Percentiles rank a stretch among this genome's conserved stretches.
Evolutionary conservation across 2,888 invertebrate genomes (phyloP).

Genomic region (Tipula unca): DNA sequence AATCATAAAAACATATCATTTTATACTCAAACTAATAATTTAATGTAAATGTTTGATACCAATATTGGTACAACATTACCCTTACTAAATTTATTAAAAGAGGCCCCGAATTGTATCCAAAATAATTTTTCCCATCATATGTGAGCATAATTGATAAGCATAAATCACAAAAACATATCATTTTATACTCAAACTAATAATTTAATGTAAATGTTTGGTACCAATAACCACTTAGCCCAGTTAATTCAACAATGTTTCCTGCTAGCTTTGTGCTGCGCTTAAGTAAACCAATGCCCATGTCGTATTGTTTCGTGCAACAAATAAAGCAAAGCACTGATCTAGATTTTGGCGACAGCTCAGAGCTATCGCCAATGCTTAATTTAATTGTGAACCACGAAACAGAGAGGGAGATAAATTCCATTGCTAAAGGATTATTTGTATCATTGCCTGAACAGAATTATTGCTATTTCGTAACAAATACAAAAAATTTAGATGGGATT

Average conservation of each 20-base stretch:
- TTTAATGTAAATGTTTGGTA: too few relatives aligned
- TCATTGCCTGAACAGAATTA: constrained; percentile 88
- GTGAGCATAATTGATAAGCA: too few relatives aligned
- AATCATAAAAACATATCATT: too few relatives aligned
- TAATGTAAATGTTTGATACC: too few relatives aligned
- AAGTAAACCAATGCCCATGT: constrained; percentile 79
- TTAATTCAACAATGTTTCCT: constrained; percentile 83
- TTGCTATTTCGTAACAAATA: constrained; percentile 87
- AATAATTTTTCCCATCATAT: too few relatives aligned
- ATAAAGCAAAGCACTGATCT: constrained; percentile 55
- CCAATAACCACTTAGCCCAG: constrained; percentile 53
- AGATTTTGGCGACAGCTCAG: constrained; percentile 39
- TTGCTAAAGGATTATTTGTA: constrained; percentile 76
- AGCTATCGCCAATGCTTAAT: constrained; percentile 53
- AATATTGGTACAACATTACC: too few relatives aligned
- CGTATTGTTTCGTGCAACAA: constrained; percentile 58
- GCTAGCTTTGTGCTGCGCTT: constrained; percentile 79
- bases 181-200: too few relatives aligned
- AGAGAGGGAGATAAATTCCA: constrained; percentile 61
- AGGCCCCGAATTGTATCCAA: too few relatives aligned
- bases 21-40: too few relatives aligned
- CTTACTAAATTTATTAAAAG: too few relatives aligned
- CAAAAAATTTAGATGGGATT: constrained; percentile 53
- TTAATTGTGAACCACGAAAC: constrained; percentile 73
- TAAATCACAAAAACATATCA: too few relatives aligned